Base-by-base conservation (phyloP, 2,113 vertebrate genomes). In the Tenrec ecaudatus region DNA sequence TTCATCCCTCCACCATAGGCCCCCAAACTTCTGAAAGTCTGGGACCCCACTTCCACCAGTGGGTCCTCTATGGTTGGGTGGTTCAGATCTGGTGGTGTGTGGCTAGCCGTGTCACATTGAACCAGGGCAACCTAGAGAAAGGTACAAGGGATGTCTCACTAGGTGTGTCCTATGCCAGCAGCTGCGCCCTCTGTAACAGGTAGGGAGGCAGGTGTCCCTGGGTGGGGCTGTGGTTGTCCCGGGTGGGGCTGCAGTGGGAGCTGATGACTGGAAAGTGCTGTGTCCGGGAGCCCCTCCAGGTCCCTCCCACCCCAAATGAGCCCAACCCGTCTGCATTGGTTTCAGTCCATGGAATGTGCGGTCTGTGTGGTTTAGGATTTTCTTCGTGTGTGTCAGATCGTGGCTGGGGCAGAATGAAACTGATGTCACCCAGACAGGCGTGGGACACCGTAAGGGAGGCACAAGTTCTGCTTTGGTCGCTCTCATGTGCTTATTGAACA, bases 331-430 rank as follows among this genome's bases (percentile, higher is more conserved):
- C n/a, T 47, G 12, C 82, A 23, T 76, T 77, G 66, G 53, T 93
- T 95, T 88, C 95, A 69, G 66, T 88, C 82, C 38, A 14, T 23
- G 43, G 43, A 91, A 58, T 75, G 0, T 62, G 75, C 79, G 84
- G 68, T 78, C 75, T 15, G 38, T 57, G 57, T 60, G 68, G 86
- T 66, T 83, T 40, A 69, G 83, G 27, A 64, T 82, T 62, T 58
- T 92, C 82, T 25, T 10, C 0, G 69, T 77, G 0, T 71, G 40
- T 33, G n/a, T 85, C 27, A 77, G 69, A 94, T 85, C 84, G 89
- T 76, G 38, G 78, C 60, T 85, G 43, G 17, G 81, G 57, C 64
- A 83, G 19, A 40, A 64, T 90, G 57, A 62, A 60, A 87, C 36
- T 66, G 78, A 80, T 62, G 62, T 78, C 91, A 73, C 78, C 12